Conservation (phyloP, 2,888 invertebrate species). For the Leuctra nigra region DNA sequence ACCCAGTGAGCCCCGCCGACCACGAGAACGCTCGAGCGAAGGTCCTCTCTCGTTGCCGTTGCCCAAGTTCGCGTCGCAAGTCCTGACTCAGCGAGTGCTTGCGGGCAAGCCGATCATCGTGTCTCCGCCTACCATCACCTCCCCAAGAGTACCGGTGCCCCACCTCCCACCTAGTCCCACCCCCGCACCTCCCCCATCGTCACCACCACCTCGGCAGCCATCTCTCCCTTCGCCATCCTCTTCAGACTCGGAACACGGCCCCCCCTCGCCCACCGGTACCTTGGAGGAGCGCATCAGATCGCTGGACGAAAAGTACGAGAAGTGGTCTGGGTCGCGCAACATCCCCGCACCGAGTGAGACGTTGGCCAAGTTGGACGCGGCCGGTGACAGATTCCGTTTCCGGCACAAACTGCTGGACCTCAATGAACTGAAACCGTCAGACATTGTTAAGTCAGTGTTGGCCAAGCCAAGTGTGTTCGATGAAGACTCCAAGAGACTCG, state of each 20-base stretch:
- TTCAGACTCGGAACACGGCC: conserved; percentile 63
- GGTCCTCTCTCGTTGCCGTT: conserved; percentile 77
- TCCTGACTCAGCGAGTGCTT: conserved; percentile 21
- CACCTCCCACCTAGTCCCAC: conserved; percentile 40
- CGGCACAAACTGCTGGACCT: conserved; percentile 71
- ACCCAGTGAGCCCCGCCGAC: conserved; percentile 69
- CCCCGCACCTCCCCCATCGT: conserved; percentile 49
- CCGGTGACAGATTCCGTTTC: conserved; percentile 51
- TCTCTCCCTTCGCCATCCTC: conserved; percentile 60
- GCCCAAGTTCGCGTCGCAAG: conserved; percentile 76
- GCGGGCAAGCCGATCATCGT: conserved; percentile 26
- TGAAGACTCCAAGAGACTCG: conserved; percentile 88
- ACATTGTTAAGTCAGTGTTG: conserved; percentile 85
- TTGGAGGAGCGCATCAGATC: conserved; percentile 88
- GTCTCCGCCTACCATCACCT: conserved; percentile 22
- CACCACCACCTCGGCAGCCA: conserved; percentile 54
- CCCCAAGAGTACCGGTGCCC: conserved; percentile 40
- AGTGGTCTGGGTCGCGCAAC: conserved; percentile 70
- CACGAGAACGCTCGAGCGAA: conserved; percentile 52
- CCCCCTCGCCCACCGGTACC: conserved; percentile 59
- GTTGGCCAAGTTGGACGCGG: conserved; percentile 45
- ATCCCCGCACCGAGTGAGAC: conserved; percentile 49
- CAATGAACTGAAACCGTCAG: conserved; percentile 81
- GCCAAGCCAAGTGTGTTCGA: conserved; percentile 93
- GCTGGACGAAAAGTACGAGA: conserved; percentile 88